These are phyloP conservation scores for Cyclura pinguis DNA, from an alignment of 2,797 vertebrate species.

Conservation along the genomic window DNA sequence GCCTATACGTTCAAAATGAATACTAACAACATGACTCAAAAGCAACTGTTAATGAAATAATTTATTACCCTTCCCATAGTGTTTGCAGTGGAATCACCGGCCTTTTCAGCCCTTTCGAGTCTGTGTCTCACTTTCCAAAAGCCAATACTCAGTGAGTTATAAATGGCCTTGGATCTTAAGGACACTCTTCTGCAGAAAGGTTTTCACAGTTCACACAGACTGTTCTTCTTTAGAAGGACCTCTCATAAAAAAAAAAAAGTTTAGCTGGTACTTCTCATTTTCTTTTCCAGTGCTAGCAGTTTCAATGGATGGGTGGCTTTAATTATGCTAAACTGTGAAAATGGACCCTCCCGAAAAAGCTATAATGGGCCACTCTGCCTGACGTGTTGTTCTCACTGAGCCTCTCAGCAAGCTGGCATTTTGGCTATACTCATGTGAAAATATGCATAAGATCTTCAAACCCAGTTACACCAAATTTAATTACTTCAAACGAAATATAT, in stretches of 20 bases:
- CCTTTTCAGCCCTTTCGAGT: not conserved
- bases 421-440: not conserved
- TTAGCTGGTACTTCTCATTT: not conserved
- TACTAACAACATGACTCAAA: not conserved
- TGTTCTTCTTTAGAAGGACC: not conserved
- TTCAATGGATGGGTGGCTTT: not conserved
- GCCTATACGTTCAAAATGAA: not conserved
- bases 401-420: not conserved
- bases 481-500: no score
- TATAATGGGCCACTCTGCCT: not conserved
- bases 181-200: not conserved
- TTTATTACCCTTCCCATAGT: not conserved
- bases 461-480: not conserved
- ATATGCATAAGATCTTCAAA: not conserved
- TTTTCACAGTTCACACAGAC: not conserved
- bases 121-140: not conserved
- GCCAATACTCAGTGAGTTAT: not conserved
- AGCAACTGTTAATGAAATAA: not conserved
- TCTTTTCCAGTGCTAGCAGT: not conserved
- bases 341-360: not conserved
- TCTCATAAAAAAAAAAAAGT: not conserved
- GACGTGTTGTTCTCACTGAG: not conserved
- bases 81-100: not conserved
- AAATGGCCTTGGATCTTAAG: not conserved
- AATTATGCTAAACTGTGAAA: not conserved